phyloP scores from a whole-genome alignment of 2,797 vertebrate genomes.

The Distichodus sexfasciatus region DNA sequence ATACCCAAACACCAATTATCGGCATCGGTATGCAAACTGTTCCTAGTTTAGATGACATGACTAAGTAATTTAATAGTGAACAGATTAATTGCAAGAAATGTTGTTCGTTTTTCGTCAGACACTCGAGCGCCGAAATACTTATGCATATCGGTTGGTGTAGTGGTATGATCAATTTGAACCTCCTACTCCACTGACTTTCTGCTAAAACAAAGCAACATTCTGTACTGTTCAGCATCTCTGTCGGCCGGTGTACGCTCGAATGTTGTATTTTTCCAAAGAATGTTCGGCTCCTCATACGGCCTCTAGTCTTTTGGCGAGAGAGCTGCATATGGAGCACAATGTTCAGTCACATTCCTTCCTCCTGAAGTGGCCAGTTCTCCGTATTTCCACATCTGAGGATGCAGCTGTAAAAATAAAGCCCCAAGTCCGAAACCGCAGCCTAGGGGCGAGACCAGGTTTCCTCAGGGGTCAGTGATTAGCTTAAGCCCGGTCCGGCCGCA shows the following conservation, averaged over 20 bases:
- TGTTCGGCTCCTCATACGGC: conserved; percentile 2
- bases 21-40: no score
- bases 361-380: conserved; percentile 16
- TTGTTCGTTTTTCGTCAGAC: no score
- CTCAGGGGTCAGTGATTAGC: conserved; percentile 38
- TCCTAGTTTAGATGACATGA: no score
- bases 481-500: conserved; percentile 22
- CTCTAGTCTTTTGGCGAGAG: conserved; percentile 2
- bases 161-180: no score
- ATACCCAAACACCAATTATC: no score
- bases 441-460: conserved; percentile 3
- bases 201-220: no score
- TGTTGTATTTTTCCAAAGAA: conserved; percentile 5
- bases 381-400: conserved; percentile 25
- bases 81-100: no score
- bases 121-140: no score
- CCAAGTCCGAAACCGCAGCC: conserved; percentile 14
- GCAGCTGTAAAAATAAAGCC: conserved; percentile 50
- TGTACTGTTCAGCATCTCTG: no score
- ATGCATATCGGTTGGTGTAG: no score
- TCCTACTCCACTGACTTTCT: no score
- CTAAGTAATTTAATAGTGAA: no score
- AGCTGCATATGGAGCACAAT: neutral
- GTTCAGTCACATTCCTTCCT: conserved; percentile 16
- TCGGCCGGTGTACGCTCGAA: neutral